Evolutionary conservation across 2,888 invertebrate genomes (phyloP), one percentile per base, ranked within the genome.

Genomic region (Philhelius pedissequus): DNA sequence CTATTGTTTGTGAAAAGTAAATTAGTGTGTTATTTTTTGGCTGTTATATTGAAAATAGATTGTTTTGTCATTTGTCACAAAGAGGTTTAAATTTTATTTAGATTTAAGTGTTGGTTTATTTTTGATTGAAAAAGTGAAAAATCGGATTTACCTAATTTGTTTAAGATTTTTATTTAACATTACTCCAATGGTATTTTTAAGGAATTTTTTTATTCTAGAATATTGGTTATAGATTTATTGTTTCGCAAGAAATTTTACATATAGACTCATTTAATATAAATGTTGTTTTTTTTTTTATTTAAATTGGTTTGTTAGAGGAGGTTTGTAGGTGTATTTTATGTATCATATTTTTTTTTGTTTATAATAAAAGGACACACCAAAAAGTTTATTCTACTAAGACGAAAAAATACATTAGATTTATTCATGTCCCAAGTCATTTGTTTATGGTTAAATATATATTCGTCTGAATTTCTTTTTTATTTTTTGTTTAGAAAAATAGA

Each of bases 1-100:
- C 40, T 62, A 75, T 70, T 70, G 70, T 76, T 11, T 68, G 27
- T 76, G 66, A 81, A 38, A 30, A 38, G 54, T 20, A 15, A n/a
- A n/a, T n/a, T 15, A 27, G 40, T 15, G 40, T 58, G 3, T n/a
- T 22, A 15, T 27, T n/a, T 56, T 56, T 56, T 64, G 62, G 27
- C 43, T 56, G 18, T 35, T 56, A 35, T 35, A 35, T 54, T 54
- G 20, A 38, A 32, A 50, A 40, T 43, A 40, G 62, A 62, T 62
- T 27, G 11, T 62, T 62, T 4, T 1, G 25, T 13, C 22, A 64
- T 48, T 64, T 48, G 62, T 64, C 32, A 64, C 20, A 3, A n/a
- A 48, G 45, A 48, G 32, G 20, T 48, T 64, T 4, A n/a, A n/a
- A 25, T 25, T 52, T 35, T 27, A 45, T 25, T 64, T n/a, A 30